These are phyloP conservation scores for Phalloptychus januarius DNA, from an alignment of 2,797 vertebrate species.

Conservation along the genomic window DNA sequence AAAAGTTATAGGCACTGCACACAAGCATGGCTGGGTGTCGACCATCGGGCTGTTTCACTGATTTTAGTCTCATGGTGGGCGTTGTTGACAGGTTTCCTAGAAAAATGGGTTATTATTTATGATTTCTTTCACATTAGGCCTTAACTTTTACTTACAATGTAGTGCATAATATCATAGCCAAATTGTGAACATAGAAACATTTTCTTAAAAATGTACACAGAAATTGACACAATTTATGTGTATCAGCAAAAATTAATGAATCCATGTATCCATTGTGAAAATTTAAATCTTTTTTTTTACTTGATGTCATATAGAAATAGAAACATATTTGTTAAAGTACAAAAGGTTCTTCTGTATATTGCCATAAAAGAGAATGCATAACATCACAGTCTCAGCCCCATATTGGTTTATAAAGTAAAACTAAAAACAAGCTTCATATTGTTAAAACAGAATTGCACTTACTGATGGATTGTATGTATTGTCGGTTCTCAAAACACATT, in stretches of 20 bases:
- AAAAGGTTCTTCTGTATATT: background rate
- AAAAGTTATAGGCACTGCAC: constrained; percentile 80
- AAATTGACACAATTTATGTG: too few relatives aligned
- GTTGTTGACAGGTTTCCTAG: constrained; percentile 26
- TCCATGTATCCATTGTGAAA: too few relatives aligned
- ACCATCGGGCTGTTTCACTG: constrained; percentile 21
- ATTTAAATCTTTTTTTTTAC: too few relatives aligned
- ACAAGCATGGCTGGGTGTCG: constrained; percentile 62
- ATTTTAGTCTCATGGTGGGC: constrained; percentile 59
- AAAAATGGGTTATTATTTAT: background rate
- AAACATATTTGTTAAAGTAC: background rate
- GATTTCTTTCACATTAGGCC: background rate
- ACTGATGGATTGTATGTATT: fast-evolving
- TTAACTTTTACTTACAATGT: background rate
- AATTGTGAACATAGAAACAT: background rate
- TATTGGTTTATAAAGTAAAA: background rate
- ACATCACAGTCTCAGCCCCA: background rate
- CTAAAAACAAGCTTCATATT: background rate
- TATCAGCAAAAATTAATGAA: background rate
- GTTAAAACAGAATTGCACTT: background rate
- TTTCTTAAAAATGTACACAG: background rate
- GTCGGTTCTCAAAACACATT: fast-evolving
- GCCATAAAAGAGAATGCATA: background rate
- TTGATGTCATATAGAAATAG: background rate
- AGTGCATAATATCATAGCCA: background rate